Evolutionary conservation across 2,797 vertebrate species (phyloP).

Genomic region (Clamator glandarius): DNA sequence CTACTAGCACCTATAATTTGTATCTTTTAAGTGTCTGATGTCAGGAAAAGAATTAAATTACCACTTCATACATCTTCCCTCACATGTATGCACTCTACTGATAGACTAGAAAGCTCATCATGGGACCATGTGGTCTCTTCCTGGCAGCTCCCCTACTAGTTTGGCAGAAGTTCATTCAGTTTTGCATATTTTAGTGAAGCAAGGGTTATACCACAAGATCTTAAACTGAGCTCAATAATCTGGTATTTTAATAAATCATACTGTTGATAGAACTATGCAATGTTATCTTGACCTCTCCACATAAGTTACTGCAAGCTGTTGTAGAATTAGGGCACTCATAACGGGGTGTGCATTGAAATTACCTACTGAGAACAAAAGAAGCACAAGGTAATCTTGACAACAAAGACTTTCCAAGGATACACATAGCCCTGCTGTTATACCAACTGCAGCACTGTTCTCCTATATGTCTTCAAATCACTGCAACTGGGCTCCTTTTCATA

Average conservation of each 20-base stretch:
- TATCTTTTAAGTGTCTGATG: not conserved
- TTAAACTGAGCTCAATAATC: not conserved
- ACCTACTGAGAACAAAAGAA: not conserved
- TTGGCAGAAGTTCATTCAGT: not conserved
- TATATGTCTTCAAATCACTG: not conserved
- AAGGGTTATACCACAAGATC: not conserved
- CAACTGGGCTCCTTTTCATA: not conserved
- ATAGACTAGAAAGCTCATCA: not conserved
- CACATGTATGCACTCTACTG: not conserved
- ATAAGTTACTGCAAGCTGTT: not conserved
- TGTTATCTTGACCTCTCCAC: not conserved
- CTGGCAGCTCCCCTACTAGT: not conserved
- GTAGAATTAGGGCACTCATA: not conserved
- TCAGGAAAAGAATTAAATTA: not conserved
- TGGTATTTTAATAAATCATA: not conserved
- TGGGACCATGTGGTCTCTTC: fast-evolving
- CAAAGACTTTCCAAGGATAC: not conserved
- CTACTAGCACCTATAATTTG: not conserved
- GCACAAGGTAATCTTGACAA: not conserved
- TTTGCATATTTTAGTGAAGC: not conserved
- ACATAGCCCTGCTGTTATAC: not conserved
- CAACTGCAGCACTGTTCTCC: not conserved
- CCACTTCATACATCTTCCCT: not conserved
- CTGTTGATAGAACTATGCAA: not conserved
- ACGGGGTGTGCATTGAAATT: not conserved